A percentile compares a stretch with the other conserved stretches of the same genome.
These are phyloP conservation scores for Lamellibrachia columna DNA, from an alignment of 2,888 invertebrate genomes.

Conservation along the genomic window DNA sequence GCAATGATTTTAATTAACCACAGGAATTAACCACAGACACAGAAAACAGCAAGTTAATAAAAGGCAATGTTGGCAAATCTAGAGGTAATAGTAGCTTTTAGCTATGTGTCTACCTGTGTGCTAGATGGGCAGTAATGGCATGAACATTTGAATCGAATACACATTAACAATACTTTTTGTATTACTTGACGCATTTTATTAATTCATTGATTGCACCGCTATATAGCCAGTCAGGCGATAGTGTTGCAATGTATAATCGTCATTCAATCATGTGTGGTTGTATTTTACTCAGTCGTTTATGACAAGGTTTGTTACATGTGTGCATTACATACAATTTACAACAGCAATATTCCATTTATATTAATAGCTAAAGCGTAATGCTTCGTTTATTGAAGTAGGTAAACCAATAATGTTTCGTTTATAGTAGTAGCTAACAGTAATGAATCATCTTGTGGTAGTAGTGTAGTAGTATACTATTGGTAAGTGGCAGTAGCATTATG, in stretches of 20 bases:
- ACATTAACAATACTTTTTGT: not conserved
- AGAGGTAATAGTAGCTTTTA: no score
- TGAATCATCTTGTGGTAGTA: no score
- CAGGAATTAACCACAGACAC: no score
- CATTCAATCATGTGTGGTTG: not conserved
- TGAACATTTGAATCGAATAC: not conserved
- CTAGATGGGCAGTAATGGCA: no score
- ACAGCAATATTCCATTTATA: no score
- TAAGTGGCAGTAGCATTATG: no score
- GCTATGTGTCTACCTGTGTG: no score
- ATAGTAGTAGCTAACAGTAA: not conserved
- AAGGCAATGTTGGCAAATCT: no score
- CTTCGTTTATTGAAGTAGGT: not conserved
- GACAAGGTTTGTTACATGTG: not conserved
- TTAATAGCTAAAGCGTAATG: not conserved
- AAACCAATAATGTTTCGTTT: not conserved
- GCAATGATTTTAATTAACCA: no score
- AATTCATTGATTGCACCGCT: not conserved
- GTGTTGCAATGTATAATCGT: not conserved
- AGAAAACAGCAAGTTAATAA: no score
- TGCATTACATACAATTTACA: not conserved
- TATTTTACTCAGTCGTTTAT: not conserved
- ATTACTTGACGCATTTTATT: not conserved
- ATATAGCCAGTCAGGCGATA: not conserved
- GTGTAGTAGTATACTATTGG: no score